phyloP scores from a whole-genome alignment of 2,797 vertebrate species.

The Hirundo rustica region DNA sequence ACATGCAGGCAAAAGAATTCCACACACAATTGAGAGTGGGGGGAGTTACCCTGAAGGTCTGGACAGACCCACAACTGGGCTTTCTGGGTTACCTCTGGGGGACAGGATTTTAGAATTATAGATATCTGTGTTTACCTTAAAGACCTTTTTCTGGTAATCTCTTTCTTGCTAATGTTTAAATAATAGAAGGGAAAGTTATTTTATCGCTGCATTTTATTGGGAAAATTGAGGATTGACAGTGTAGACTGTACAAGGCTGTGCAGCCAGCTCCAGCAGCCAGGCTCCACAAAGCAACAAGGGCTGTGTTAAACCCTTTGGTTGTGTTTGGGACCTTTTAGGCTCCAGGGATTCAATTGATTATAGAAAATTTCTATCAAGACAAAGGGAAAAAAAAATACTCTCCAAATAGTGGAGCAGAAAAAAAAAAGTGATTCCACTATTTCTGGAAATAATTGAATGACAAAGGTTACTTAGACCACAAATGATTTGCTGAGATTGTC shows the following conservation, averaged over 20 bases:
- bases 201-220: background rate
- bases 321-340: background rate
- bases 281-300: background rate
- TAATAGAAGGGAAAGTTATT: background rate
- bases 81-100: background rate
- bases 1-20: background rate
- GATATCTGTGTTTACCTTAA: background rate
- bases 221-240: background rate
- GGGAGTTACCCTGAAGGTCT: background rate
- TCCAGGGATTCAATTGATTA: background rate
- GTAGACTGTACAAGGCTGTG: accelerated
- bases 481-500: background rate
- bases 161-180: background rate
- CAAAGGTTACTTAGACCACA: background rate
- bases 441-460: background rate
- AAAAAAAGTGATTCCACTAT: background rate
- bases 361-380: background rate
- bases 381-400: background rate
- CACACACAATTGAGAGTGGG: background rate
- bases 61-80: background rate
- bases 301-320: background rate
- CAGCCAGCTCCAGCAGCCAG: background rate
- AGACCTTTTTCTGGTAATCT: background rate
- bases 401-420: background rate
- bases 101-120: background rate